Evolutionary conservation across 2,113 vertebrate species (phyloP).

Genomic region (Mesembrinibis cayennensis): DNA sequence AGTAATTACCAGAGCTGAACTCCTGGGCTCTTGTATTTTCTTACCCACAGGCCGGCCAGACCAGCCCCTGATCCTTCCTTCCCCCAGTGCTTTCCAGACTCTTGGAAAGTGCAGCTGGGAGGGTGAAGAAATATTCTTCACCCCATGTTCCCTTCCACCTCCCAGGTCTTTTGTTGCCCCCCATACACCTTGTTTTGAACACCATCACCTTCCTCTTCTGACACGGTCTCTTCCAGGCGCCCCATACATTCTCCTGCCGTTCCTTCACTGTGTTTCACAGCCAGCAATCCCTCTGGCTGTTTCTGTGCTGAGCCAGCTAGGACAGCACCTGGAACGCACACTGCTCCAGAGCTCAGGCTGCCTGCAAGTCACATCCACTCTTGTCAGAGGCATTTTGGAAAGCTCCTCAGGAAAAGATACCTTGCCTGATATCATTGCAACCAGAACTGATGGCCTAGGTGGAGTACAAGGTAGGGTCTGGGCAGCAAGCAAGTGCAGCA

Average conservation of each 20-base stretch:
- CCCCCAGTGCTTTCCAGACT: not conserved
- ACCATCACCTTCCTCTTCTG: not conserved
- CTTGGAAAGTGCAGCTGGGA: not conserved
- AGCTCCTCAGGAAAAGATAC: not conserved
- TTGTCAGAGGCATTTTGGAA: not conserved
- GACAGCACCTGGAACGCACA: not conserved
- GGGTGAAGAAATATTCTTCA: not conserved
- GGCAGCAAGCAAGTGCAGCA: not conserved
- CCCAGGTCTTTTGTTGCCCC: not conserved
- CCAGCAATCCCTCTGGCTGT: not conserved
- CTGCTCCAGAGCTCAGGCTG: not conserved
- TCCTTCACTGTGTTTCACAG: not conserved
- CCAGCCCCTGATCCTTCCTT: not conserved
- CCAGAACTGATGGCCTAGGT: not conserved
- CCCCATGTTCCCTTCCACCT: not conserved
- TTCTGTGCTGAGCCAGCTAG: not conserved
- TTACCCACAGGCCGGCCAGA: not conserved
- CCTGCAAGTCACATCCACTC: not conserved
- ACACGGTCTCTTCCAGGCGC: not conserved
- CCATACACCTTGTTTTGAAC: not conserved
- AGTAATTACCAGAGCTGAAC: conserved; percentile 13
- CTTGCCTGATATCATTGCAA: not conserved
- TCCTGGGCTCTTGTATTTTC: not conserved
- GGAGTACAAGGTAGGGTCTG: not conserved
- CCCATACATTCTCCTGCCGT: not conserved